A percentile compares a stretch with the other conserved stretches of the same genome.
These are phyloP conservation scores for Oophaga pumilio DNA, from an alignment of 2,113 vertebrate species.

Conservation along the genomic window DNA sequence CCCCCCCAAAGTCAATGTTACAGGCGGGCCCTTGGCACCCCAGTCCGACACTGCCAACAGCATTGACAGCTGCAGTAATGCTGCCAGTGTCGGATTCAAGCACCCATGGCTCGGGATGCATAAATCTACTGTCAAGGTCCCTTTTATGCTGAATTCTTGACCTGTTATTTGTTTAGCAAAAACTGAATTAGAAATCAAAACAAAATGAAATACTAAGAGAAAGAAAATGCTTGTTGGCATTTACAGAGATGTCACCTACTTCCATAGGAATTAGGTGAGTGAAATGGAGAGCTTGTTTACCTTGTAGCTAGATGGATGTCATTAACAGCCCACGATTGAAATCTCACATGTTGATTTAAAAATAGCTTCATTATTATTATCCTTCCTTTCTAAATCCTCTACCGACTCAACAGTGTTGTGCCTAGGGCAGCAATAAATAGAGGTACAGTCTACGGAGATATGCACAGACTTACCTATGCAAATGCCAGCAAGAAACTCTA, in stretches of 20 bases:
- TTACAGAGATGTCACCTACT: constrained; percentile 21
- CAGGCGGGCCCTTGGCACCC: too few relatives aligned
- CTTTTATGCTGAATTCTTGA: neutral
- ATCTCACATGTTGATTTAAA: constrained; percentile 25
- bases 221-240: neutral
- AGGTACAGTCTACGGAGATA: neutral
- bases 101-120: too few relatives aligned
- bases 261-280: constrained; percentile 1
- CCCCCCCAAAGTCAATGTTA: too few relatives aligned
- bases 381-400: neutral
- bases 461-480: neutral
- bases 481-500: neutral
- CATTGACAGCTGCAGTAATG: too few relatives aligned
- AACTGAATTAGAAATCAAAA: neutral
- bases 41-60: too few relatives aligned
- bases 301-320: constrained; percentile 29
- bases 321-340: neutral
- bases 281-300: constrained; percentile 18
- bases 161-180: neutral
- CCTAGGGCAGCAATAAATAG: constrained; percentile 1
- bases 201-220: neutral
- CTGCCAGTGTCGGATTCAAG: too few relatives aligned
- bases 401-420: neutral
- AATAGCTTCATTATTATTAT: constrained; percentile 9
- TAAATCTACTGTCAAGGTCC: too few relatives aligned